phyloP scores from a whole-genome alignment of 2,888 invertebrate genomes.

The Cataglyphis albicans region DNA sequence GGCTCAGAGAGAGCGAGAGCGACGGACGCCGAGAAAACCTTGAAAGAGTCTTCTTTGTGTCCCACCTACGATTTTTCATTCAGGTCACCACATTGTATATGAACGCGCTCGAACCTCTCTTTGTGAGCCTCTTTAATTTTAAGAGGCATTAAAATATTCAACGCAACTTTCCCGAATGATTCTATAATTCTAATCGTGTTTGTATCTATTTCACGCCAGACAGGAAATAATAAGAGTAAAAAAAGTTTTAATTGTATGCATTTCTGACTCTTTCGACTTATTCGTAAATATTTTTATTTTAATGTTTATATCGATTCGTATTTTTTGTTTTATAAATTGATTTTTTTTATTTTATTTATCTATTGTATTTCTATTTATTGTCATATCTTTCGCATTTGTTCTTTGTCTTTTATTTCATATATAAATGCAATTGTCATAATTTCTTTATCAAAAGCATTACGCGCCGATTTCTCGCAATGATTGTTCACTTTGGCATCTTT shows the following conservation, averaged over 20 bases:
- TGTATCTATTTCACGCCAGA: neutral
- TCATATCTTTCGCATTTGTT: neutral
- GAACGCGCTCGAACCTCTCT: neutral
- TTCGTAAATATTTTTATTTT: too few species aligned
- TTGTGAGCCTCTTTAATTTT: constrained; percentile 10
- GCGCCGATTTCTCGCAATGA: neutral
- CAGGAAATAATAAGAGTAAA: neutral
- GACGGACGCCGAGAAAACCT: neutral
- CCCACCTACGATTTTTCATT: constrained; percentile 25
- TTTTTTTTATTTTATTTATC: neutral
- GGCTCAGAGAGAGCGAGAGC: constrained; percentile 8
- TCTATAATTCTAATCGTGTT: neutral
- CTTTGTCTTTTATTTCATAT: neutral
- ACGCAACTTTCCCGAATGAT: neutral
- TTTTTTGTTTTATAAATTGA: neutral
- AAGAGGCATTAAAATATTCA: neutral
- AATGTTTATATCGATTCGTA: neutral
- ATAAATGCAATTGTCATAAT: neutral
- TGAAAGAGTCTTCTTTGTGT: neutral
- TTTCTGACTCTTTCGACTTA: neutral
- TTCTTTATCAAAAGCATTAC: neutral
- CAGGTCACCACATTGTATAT: neutral
- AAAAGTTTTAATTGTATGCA: neutral
- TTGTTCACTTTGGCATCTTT: neutral
- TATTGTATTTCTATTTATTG: neutral